Evolutionary conservation across 37 sponge, comb jelly and placozoan species (phyloP).

Genomic region (Theonella swinhoei): DNA sequence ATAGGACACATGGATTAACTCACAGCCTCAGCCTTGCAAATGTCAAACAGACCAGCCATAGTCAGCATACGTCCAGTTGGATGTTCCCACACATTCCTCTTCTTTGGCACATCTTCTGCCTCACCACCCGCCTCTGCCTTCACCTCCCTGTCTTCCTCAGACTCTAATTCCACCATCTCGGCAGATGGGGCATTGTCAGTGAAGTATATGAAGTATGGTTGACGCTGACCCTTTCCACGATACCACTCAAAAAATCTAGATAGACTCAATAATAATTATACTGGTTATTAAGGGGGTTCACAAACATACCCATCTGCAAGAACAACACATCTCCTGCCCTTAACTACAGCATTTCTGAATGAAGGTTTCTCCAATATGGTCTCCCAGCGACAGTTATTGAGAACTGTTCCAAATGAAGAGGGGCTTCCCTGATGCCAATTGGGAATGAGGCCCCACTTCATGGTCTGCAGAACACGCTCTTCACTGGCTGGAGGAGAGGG

Average conservation of each 20-base stretch:
- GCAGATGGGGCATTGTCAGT: constrained; percentile 23
- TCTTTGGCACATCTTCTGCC: background rate
- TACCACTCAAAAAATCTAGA: constrained; percentile 84
- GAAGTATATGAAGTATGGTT: constrained; percentile 81
- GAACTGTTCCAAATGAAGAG: constrained; percentile 38
- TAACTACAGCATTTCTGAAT: constrained; percentile 72
- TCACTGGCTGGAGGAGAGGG: background rate
- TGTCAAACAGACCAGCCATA: constrained; percentile 90
- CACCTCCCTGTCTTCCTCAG: constrained; percentile 5
- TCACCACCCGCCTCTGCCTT: background rate
- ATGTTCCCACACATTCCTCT: background rate
- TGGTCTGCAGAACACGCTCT: constrained; percentile 84
- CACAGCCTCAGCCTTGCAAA: constrained; percentile 16
- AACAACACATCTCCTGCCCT: constrained; percentile 86
- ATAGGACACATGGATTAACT: background rate
- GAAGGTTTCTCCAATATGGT: constrained; percentile 84
- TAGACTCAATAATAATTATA: background rate
- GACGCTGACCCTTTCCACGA: constrained; percentile 41
- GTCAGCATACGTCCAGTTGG: constrained; percentile 71
- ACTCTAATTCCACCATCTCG: constrained; percentile 24
- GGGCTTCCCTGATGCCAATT: constrained; percentile 72
- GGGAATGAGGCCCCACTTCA: constrained; percentile 95
- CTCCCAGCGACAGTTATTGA: constrained; percentile 89
- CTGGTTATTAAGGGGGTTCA: background rate
- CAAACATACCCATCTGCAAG: constrained; percentile 74